A percentile compares a stretch with the other conserved stretches of the same genome.
Evolutionary conservation across 2,797 vertebrate genomes (phyloP).

Genomic region (Thaleichthys pacificus): DNA sequence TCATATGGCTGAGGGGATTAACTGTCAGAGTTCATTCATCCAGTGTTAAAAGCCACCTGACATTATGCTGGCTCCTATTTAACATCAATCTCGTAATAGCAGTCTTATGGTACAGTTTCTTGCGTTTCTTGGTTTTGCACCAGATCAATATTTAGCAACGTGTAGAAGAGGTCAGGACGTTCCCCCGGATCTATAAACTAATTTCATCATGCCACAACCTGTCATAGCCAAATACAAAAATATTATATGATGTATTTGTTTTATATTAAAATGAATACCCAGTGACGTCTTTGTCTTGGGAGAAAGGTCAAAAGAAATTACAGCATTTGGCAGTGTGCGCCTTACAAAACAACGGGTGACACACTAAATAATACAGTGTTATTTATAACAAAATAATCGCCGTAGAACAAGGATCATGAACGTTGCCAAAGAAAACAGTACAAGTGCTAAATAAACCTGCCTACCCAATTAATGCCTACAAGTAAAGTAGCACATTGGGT

Average conservation of each 20-base stretch:
- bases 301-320: too few relatives aligned
- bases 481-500: too few relatives aligned
- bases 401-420: too few relatives aligned
- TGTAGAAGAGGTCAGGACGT: constrained; percentile 32
- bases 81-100: constrained; percentile 17
- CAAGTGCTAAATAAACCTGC: too few relatives aligned
- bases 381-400: too few relatives aligned
- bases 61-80: constrained; percentile 35
- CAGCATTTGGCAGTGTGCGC: too few relatives aligned
- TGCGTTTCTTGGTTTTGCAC: constrained; percentile 14
- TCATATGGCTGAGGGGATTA: constrained; percentile 37
- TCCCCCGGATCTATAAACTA: constrained; percentile 25
- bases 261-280: too few relatives aligned
- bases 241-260: constrained; percentile 27
- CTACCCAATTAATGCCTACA: too few relatives aligned
- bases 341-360: neutral
- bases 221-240: constrained; percentile 19
- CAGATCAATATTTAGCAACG: constrained; percentile 34
- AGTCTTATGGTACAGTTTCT: constrained; percentile 3
- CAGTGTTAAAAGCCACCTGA: constrained; percentile 43
- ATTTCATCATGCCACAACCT: constrained; percentile 34
- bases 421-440: too few relatives aligned
- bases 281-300: too few relatives aligned
- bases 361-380: too few relatives aligned
- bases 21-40: constrained; percentile 48